These are phyloP conservation scores for Podarcis lilfordi DNA, from an alignment of 2,797 vertebrate species.

Conservation along the genomic window DNA sequence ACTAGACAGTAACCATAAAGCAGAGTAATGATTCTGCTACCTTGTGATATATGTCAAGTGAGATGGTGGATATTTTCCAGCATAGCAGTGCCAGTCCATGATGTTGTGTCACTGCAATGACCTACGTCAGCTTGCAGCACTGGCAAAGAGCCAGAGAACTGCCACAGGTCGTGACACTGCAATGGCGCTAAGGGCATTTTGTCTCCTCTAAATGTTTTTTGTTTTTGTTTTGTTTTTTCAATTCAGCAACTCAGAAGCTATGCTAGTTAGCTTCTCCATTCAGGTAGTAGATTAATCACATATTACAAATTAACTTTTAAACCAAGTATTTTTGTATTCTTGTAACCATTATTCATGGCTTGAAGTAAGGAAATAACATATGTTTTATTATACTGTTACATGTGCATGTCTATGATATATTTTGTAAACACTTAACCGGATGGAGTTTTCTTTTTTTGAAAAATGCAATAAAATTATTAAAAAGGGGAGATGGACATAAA, in stretches of 20 bases:
- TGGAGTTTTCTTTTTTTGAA: background rate
- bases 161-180: background rate
- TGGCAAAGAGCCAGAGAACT: background rate
- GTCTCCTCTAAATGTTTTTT: background rate
- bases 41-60: background rate
- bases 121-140: background rate
- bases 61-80: background rate
- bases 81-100: background rate
- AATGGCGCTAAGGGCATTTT: background rate
- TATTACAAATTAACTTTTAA: background rate
- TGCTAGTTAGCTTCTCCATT: background rate
- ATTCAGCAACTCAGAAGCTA: background rate
- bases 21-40: background rate
- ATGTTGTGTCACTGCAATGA: background rate
- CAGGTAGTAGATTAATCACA: background rate
- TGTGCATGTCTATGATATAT: background rate
- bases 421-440: background rate
- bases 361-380: background rate
- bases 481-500: background rate
- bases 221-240: background rate
- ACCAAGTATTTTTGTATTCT: background rate
- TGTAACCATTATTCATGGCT: background rate
- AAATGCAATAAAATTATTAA: background rate
- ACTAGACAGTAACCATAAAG: background rate
- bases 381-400: background rate